phyloP scores from a whole-genome alignment of 2,113 vertebrate genomes.

The Cryptotis parvus region DNA sequence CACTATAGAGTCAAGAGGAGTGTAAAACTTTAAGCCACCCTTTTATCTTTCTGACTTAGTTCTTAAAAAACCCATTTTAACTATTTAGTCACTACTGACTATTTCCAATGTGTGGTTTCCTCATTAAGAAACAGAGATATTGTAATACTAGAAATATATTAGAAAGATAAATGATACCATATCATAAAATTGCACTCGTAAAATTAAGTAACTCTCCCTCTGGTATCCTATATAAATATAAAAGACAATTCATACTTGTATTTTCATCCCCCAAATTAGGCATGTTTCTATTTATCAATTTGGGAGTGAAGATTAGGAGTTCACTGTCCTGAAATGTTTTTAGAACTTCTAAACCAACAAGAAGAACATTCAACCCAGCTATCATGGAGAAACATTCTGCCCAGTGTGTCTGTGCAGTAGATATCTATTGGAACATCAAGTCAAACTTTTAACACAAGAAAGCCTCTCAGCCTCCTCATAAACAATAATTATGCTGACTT shows the following conservation, averaged over 20 bases:
- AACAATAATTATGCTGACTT: not conserved
- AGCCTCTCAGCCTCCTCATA: not conserved
- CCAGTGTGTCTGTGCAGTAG: not conserved
- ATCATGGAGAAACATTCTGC: not conserved
- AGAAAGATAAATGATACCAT: not conserved
- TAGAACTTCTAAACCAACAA: not conserved
- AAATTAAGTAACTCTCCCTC: not conserved
- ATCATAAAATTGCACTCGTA: not conserved
- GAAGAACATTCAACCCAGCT: not conserved
- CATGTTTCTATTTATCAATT: not conserved
- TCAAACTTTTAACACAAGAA: not conserved
- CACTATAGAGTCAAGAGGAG: conserved; percentile 29
- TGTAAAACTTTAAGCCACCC: conserved; percentile 7
- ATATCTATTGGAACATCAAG: not conserved
- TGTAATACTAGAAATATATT: not conserved
- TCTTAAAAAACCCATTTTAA: not conserved
- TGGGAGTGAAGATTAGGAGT: not conserved
- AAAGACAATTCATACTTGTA: not conserved
- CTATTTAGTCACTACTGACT: too few species aligned
- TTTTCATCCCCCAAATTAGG: not conserved
- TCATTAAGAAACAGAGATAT: not conserved
- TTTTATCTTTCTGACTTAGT: not conserved
- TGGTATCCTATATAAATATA: not conserved
- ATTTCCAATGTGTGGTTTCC: not conserved
- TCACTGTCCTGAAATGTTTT: not conserved